These are phyloP conservation scores for Aphelocoma californica DNA, from an alignment of 2,797 vertebrate genomes.

Conservation along the genomic window DNA sequence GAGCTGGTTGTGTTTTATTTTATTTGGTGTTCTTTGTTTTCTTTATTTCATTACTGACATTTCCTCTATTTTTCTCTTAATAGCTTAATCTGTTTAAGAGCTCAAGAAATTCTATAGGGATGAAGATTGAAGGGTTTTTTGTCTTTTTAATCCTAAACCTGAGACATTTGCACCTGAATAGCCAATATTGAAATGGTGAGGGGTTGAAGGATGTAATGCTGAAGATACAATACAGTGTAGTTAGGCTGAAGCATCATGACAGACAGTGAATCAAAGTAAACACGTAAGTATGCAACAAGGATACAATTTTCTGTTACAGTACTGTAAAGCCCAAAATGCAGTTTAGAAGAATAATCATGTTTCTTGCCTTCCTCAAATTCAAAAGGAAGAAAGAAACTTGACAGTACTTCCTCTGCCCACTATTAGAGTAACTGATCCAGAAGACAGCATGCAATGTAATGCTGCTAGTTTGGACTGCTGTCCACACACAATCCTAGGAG, in stretches of 20 bases:
- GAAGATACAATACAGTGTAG: not conserved
- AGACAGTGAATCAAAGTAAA: not conserved
- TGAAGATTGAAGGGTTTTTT: accelerated
- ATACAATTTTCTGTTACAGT: not conserved
- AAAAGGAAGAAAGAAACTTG: not conserved
- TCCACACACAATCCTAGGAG: not conserved
- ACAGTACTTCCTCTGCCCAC: not conserved
- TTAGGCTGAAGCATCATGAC: not conserved
- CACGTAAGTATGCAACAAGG: not conserved
- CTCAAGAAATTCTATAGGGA: not conserved
- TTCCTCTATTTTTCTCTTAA: not conserved
- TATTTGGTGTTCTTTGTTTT: not conserved
- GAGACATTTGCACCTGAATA: not conserved
- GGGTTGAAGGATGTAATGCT: not conserved
- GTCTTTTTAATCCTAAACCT: not conserved
- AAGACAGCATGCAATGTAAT: not conserved
- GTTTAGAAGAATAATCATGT: not conserved
- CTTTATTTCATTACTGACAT: not conserved
- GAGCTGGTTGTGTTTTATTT: not conserved
- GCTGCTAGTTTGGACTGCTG: not conserved
- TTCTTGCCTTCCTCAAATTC: not conserved
- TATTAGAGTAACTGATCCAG: not conserved
- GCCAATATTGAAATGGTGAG: not conserved
- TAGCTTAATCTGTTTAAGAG: not conserved
- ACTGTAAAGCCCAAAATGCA: not conserved